Evolutionary conservation across 2,113 vertebrate genomes (phyloP), one percentile per base, ranked within the genome.

Genomic region (Heteronetta atricapilla): DNA sequence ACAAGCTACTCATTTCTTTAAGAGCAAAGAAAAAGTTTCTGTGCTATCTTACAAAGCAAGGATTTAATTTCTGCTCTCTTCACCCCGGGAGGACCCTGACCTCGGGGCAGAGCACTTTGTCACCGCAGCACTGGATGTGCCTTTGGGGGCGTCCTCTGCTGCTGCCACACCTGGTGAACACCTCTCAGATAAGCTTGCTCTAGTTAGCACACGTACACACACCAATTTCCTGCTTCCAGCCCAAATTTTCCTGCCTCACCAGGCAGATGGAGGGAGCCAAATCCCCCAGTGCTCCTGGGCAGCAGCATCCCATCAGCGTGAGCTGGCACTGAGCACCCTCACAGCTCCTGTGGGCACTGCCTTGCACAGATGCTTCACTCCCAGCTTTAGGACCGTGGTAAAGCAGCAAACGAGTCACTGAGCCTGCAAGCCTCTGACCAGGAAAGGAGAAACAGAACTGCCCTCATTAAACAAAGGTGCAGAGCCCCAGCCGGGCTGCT

Each of bases 111-210:
- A 86, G 26, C 19, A 69, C 53, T 5, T 5, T 8, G 28, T n/a
- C 69, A 79, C 78, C 7, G 12, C 53, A 78, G 36, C 66, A 83
- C 23, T 29, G 5, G 82, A 79, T 82, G 62, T 34, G 29, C 79
- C 74, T 94, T 87, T 93, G 81, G 89, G 92, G 50, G 11, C n/a
- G 42, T 92, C 82, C 84, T 88, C 58, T 77, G 33, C 26, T 75
- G 28, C 5, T 83, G 69, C 46, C 46, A 48, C 28, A 92, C 63
- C 73, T 55, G 50, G 56, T 81, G 48, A 86, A 73, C 14, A 42
- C 9, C 86, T 53, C 53, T n/a, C 70, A 84, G 62, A 76, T 86
- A 84, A 94, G 80, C 67, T 94, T 78, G 66, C 74, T 93, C 85
- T 78, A 82, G 53, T 82, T 84, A 73, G 66, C 28, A 63, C 4